phyloP scores from a whole-genome alignment of 2,888 invertebrate genomes.

The Philereme vetulata region DNA sequence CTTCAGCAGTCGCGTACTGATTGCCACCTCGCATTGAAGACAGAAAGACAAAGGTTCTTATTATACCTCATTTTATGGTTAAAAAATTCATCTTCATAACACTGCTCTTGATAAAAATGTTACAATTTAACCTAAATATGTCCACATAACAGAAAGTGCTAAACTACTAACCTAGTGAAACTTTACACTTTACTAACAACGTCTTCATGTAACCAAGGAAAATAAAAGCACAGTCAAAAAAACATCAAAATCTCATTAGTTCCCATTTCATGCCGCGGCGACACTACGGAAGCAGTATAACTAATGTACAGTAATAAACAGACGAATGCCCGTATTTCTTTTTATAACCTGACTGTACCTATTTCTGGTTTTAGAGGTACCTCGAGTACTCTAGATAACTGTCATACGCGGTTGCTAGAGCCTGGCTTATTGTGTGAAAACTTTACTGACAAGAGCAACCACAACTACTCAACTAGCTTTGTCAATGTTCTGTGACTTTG shows the following conservation, averaged over 20 bases:
- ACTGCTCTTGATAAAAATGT: background rate
- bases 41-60: too few species aligned
- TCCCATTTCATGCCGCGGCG: conserved; percentile 82
- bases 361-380: conserved; percentile 78
- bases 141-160: conserved; percentile 25
- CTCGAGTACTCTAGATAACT: conserved; percentile 46
- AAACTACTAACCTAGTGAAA: conserved; percentile 44
- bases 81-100: too few species aligned
- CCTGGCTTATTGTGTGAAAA: background rate
- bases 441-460: too few species aligned
- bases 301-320: conserved; percentile 83
- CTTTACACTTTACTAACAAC: conserved; percentile 57
- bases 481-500: too few species aligned
- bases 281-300: conserved; percentile 83
- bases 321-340: conserved; percentile 81
- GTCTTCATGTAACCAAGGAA: conserved; percentile 69
- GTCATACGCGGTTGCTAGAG: conserved; percentile 1
- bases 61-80: too few species aligned
- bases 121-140: conserved; percentile 24
- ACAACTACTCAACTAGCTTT: too few species aligned
- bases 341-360: conserved; percentile 78
- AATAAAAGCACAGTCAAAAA: conserved; percentile 83
- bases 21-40: too few species aligned
- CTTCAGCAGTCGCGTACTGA: too few species aligned
- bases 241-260: conserved; percentile 85